Evolutionary conservation across 2,113 vertebrate genomes (phyloP).

Genomic region (Ariopsis seemanni): DNA sequence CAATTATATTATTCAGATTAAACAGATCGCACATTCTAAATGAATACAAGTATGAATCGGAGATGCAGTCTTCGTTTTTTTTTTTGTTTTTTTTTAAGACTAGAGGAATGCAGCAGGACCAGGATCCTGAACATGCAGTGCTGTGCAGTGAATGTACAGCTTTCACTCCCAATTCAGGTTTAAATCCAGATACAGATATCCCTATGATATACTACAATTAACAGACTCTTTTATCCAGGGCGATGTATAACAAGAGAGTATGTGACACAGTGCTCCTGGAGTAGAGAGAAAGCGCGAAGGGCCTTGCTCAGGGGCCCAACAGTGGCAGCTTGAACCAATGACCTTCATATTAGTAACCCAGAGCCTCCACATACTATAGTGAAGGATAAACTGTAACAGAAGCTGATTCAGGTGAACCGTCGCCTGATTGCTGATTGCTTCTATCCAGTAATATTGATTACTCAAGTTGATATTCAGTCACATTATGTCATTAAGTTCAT

Average conservation of each 20-base stretch:
- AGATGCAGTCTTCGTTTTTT: neutral
- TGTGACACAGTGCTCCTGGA: too few species aligned
- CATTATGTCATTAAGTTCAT: neutral
- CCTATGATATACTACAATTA: too few species aligned
- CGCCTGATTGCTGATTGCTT: neutral
- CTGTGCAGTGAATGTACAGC: neutral
- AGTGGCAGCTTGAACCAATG: too few species aligned
- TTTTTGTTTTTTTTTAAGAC: too few species aligned
- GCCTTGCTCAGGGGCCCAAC: too few species aligned
- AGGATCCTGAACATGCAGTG: neutral
- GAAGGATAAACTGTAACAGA: neutral
- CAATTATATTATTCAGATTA: neutral
- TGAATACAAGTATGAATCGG: neutral
- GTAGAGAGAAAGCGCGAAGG: too few species aligned
- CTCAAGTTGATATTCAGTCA: neutral
- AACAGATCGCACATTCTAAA: neutral
- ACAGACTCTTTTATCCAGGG: too few species aligned
- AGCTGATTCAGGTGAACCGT: neutral
- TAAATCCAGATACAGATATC: neutral
- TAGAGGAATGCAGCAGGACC: neutral
- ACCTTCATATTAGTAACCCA: too few species aligned
- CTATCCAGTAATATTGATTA: neutral
- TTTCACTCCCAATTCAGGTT: neutral
- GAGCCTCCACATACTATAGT: neutral
- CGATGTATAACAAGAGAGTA: too few species aligned